Base-by-base conservation (phyloP, 2,113 vertebrate species). In the Thalassoma bifasciatum region DNA sequence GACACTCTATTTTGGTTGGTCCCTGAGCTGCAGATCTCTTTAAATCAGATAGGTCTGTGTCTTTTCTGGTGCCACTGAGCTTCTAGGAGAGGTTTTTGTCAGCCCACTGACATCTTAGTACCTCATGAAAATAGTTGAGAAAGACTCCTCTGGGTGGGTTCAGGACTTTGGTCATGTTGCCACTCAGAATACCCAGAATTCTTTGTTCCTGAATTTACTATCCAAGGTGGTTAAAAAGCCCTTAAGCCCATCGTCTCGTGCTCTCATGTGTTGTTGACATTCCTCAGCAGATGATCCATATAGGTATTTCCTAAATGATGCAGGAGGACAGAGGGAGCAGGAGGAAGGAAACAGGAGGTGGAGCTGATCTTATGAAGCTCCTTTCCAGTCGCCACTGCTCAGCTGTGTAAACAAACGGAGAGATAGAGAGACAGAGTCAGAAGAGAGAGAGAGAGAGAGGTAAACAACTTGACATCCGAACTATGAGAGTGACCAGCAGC, bases 281-380 rank as follows among this genome's bases (percentile, higher is more conserved):
- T 78, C 63, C 64, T 65, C 60, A 53, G 24, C 12, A 58, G 69
- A 46, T 76, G 72, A 66, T 62, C 77, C 30, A 19, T 69, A 61
- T 21, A 17, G 85, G 58, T 77, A 21, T 88, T 82, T 80, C 54
- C 68, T 92, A 74, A 91, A 92, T 92, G 88, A 91, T 93, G 79
- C 77, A 91, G 66, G 49, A 82, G 51, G 71, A 71, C 86, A 79
- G 75, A 86, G 79, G 70, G 75, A 77, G 44, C 46, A 64, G 37
- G 37, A 61, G 66, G 36, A 64, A 30, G 26, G 59, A 71, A 67
- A 66, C 81, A 73, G 51, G 24, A 23, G 34, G 49, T 2, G 58
- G 46, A 71, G 44, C 53, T 56, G 56, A 65, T 79, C 49, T 73
- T 82, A 76, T 79, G 77, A 81, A 72, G 52, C 58, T 59, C 10